Evolutionary conservation across 2,797 vertebrate species (phyloP).

Genomic region (Linurgus olivaceus): DNA sequence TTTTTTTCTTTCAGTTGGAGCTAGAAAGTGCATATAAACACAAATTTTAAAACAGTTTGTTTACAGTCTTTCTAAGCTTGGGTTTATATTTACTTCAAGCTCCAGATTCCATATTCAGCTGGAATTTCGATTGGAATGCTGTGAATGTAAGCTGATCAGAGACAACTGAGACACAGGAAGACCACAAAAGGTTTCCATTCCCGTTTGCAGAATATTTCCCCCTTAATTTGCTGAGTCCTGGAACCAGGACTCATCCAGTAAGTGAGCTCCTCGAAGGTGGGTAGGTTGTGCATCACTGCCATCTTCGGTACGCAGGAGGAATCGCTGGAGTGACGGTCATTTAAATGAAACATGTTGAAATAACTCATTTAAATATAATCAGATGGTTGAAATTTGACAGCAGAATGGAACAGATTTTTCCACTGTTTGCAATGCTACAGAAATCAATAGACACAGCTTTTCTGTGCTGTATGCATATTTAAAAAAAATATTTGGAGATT

Average conservation of each 20-base stretch:
- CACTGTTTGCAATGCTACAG: constrained; percentile 76
- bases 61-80: neutral
- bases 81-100: neutral
- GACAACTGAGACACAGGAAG: neutral
- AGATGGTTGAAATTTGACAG: constrained; percentile 79
- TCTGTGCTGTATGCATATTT: constrained; percentile 72
- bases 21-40: constrained; percentile 13
- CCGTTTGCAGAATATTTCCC: neutral
- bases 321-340: constrained; percentile 59
- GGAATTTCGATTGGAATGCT: neutral
- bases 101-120: neutral
- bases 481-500: constrained; percentile 78
- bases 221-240: neutral
- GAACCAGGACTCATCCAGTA: neutral
- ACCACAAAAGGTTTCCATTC: neutral
- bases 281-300: constrained; percentile 75
- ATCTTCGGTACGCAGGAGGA: constrained; percentile 72
- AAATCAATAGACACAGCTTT: constrained; percentile 80
- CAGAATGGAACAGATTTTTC: constrained; percentile 80
- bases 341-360: constrained; percentile 65
- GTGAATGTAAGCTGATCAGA: neutral
- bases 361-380: constrained; percentile 79
- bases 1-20: constrained; percentile 48
- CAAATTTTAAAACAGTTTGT: neutral
- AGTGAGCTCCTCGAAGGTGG: neutral